Conservation (phyloP, 2,888 invertebrate species). For the Copidosoma aretas region DNA sequence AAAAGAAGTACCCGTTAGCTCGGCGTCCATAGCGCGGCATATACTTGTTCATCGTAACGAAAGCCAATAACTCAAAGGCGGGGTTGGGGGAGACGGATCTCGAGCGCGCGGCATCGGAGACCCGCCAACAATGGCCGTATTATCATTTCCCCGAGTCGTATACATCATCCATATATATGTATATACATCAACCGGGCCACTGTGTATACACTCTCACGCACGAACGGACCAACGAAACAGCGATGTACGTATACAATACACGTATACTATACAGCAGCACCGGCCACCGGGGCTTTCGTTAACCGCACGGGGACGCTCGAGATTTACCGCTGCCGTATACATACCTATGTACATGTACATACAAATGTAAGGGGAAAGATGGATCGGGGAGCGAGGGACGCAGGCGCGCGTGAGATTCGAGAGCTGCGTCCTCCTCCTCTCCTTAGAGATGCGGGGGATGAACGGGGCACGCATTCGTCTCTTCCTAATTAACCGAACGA, state of each 20-base stretch:
- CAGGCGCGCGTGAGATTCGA: slow-evolving; percentile 40
- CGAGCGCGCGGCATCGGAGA: too few species aligned
- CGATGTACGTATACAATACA: too few species aligned
- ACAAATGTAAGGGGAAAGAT: too few species aligned
- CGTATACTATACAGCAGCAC: slow-evolving; percentile 33
- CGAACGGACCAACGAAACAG: neutral
- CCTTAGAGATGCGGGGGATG: slow-evolving; percentile 42
- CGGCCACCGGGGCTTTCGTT: slow-evolving; percentile 39
- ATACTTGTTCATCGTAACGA: slow-evolving; percentile 24
- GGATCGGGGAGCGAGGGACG: neutral
- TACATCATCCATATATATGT: too few species aligned
- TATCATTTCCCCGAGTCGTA: too few species aligned
- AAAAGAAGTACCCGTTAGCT: too few species aligned
- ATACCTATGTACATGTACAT: too few species aligned
- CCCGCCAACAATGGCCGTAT: too few species aligned
- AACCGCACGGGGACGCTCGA: slow-evolving; percentile 42
- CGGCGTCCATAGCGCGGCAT: neutral
- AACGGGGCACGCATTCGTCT: too few species aligned
- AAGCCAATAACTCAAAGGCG: slow-evolving; percentile 25
- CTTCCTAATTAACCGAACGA: slow-evolving; percentile 50
- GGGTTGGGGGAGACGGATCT: too few species aligned
- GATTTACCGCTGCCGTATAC: slow-evolving; percentile 19
- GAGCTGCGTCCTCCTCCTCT: slow-evolving; percentile 47
- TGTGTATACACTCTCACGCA: neutral
- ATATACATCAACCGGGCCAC: too few species aligned